These are phyloP conservation scores for Limnephilus marmoratus DNA, from an alignment of 2,888 invertebrate species.

Conservation along the genomic window DNA sequence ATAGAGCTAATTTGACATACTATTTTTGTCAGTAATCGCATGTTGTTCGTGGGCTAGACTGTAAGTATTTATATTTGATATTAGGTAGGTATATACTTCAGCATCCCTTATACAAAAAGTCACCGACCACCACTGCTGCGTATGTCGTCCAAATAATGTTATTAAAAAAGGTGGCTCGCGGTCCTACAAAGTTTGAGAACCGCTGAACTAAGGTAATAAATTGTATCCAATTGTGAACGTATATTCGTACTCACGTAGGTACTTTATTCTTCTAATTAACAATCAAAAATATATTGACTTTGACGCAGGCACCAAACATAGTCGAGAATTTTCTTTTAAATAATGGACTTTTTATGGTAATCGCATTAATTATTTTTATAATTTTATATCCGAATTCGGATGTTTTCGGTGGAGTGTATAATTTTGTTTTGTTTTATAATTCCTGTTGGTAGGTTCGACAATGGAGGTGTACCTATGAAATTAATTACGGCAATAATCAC, in stretches of 20 bases:
- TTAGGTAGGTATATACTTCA: too few relatives aligned
- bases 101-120: too few relatives aligned
- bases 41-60: too few relatives aligned
- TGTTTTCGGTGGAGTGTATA: slow-evolving; percentile 34
- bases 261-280: not conserved
- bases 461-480: slow-evolving; percentile 47
- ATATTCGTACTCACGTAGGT: not conserved
- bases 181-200: not conserved
- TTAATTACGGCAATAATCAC: slow-evolving; percentile 45
- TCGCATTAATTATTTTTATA: slow-evolving; percentile 51
- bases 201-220: not conserved
- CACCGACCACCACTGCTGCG: not conserved
- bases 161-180: not conserved
- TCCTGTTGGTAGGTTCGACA: slow-evolving; percentile 40
- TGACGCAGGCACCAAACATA: slow-evolving; percentile 7
- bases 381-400: slow-evolving; percentile 45
- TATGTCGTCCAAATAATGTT: not conserved
- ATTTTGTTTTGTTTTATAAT: slow-evolving; percentile 47
- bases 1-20: too few relatives aligned
- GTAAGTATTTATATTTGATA: too few relatives aligned
- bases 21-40: too few relatives aligned
- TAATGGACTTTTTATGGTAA: slow-evolving; percentile 54
- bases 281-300: slow-evolving; percentile 34
- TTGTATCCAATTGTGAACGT: not conserved
- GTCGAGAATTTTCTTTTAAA: slow-evolving; percentile 4